Evolutionary conservation across 37 sponge, comb jelly and placozoan species (phyloP).

Genomic region (Eunapius fragilis): DNA sequence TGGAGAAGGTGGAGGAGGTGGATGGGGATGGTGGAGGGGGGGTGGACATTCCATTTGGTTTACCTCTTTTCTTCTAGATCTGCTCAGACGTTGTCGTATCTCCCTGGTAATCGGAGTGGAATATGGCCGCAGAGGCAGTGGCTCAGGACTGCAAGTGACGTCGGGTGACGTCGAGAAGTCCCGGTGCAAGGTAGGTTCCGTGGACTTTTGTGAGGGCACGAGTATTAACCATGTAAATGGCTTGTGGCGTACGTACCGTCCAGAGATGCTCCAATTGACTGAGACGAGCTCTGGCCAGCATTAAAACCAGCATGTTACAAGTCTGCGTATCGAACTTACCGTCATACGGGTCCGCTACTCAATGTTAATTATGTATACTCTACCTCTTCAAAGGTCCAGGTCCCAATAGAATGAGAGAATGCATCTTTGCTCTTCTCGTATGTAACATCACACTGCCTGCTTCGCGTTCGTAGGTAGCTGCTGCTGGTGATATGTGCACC

Average conservation of each 20-base stretch:
- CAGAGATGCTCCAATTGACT: slow-evolving; percentile 58
- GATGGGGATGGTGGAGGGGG: too few relatives aligned
- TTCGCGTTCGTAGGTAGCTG: slow-evolving; percentile 30
- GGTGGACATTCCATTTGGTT: too few relatives aligned
- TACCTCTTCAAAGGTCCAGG: slow-evolving; percentile 57
- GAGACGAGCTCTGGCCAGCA: slow-evolving; percentile 49
- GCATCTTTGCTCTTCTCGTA: slow-evolving; percentile 62
- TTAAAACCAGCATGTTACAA: slow-evolving; percentile 24
- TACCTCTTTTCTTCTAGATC: slow-evolving; percentile 39
- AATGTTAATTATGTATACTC: neutral
- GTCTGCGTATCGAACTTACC: slow-evolving; percentile 22
- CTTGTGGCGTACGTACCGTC: slow-evolving; percentile 39
- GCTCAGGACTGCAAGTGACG: too few relatives aligned
- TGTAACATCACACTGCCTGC: slow-evolving; percentile 29
- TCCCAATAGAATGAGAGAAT: slow-evolving; percentile 32
- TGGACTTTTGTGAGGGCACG: slow-evolving; percentile 11
- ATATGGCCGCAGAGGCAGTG: slow-evolving; percentile 35
- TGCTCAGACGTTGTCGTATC: slow-evolving; percentile 20
- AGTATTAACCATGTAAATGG: neutral
- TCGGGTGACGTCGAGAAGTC: slow-evolving; percentile 24
- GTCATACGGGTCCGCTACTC: neutral
- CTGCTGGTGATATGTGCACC: slow-evolving; percentile 14
- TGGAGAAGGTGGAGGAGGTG: too few relatives aligned
- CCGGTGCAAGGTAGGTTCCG: slow-evolving; percentile 52
- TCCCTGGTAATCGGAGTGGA: slow-evolving; percentile 57